phyloP scores from a whole-genome alignment of 2,113 vertebrate genomes.

The Phaetusa simplex region DNA sequence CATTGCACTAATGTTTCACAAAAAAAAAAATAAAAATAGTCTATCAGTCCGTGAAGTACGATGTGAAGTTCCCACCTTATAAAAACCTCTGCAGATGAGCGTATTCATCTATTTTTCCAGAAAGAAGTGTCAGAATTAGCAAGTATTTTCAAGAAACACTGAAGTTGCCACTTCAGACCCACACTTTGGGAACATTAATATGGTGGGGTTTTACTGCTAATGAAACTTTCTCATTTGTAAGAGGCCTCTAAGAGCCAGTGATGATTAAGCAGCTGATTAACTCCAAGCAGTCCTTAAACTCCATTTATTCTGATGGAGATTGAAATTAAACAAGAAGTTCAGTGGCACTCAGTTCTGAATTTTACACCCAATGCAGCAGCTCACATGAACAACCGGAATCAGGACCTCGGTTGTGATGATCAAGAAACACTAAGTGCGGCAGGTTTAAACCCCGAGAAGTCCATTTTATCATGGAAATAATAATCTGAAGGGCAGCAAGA shows the following conservation, averaged over 20 bases:
- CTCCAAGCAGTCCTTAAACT: not conserved
- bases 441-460: not conserved
- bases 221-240: not conserved
- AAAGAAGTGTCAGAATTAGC: not conserved
- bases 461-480: not conserved
- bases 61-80: not conserved
- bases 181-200: not conserved
- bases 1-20: not conserved
- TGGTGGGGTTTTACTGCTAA: not conserved
- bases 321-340: not conserved
- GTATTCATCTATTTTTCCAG: not conserved
- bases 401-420: not conserved
- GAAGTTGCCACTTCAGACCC: not conserved
- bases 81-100: not conserved
- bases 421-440: not conserved
- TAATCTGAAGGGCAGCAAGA: not conserved
- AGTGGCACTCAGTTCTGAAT: not conserved
- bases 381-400: rapidly evolving
- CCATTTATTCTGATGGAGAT: not conserved
- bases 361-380: not conserved
- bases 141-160: not conserved
- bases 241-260: not conserved
- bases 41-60: rapidly evolving
- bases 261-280: not conserved
- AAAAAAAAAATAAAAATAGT: too few relatives aligned